A percentile compares a stretch with the other conserved stretches of the same genome.
phyloP scores from a whole-genome alignment of 2,888 invertebrate species.

The Meganola albula region DNA sequence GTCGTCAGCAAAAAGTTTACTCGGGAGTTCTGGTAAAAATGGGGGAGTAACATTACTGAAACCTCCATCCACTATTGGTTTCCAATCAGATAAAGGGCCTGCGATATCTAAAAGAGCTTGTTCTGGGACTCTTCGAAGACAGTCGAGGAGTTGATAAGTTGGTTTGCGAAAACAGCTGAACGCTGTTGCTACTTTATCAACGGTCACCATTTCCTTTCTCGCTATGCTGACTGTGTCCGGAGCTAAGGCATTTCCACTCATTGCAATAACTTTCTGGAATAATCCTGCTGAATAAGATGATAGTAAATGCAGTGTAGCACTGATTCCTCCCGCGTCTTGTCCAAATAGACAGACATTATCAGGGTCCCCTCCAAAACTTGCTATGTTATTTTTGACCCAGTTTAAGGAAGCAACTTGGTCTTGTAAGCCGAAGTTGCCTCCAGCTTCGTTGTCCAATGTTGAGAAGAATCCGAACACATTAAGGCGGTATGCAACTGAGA shows the following conservation, averaged over 20 bases:
- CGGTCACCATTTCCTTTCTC: constrained; percentile 77
- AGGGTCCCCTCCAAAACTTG: constrained; percentile 85
- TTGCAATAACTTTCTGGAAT: constrained; percentile 86
- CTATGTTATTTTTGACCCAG: constrained; percentile 88
- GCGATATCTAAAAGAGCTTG: constrained; percentile 79
- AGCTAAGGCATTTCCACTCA: constrained; percentile 86
- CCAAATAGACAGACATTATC: constrained; percentile 87
- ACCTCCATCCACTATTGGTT: constrained; percentile 85
- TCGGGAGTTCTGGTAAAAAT: constrained; percentile 83
- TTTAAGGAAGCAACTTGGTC: constrained; percentile 88
- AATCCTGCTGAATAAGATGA: constrained; percentile 81
- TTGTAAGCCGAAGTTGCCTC: constrained; percentile 88
- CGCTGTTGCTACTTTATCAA: constrained; percentile 80
- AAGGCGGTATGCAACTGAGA: constrained; percentile 87
- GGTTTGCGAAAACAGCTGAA: constrained; percentile 84
- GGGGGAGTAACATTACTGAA: constrained; percentile 81
- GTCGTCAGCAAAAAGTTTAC: constrained; percentile 78
- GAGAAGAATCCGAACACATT: constrained; percentile 92
- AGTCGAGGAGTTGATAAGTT: constrained; percentile 81
- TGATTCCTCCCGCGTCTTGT: constrained; percentile 87
- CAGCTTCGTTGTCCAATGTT: constrained; percentile 85
- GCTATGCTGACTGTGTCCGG: constrained; percentile 80
- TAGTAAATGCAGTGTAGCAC: constrained; percentile 86
- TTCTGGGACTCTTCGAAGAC: constrained; percentile 80
- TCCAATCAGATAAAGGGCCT: constrained; percentile 81